phyloP scores from a whole-genome alignment of 1,140 invertebrate species.

The Neotoxoptera formosana region DNA sequence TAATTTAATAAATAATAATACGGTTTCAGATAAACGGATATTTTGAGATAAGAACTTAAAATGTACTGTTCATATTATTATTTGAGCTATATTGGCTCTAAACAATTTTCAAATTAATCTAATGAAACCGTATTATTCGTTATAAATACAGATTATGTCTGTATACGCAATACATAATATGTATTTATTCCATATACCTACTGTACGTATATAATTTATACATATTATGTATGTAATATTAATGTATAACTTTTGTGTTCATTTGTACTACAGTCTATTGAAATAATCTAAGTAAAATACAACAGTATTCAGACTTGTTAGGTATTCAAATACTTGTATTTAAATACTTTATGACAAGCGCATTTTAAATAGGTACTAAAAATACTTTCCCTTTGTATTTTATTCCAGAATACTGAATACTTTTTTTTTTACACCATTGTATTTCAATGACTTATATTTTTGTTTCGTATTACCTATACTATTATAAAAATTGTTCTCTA shows the following conservation, averaged over 20 bases:
- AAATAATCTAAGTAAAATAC: slow-evolving; percentile 5
- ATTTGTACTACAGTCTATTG: neutral
- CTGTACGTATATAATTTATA: neutral
- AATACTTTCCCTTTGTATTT: too few relatives aligned
- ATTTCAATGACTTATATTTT: too few relatives aligned
- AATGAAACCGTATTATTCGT: neutral
- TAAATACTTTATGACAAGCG: too few relatives aligned
- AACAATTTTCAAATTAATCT: neutral
- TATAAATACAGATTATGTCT: neutral
- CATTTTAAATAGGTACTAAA: too few relatives aligned
- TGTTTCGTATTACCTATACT: too few relatives aligned
- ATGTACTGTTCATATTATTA: neutral
- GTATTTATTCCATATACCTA: neutral
- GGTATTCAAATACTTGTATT: too few relatives aligned
- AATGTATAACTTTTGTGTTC: neutral
- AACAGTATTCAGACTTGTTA: neutral
- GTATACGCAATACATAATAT: neutral
- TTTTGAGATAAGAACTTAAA: neutral
- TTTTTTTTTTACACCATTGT: too few relatives aligned
- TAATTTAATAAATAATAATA: neutral
- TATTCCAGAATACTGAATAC: too few relatives aligned
- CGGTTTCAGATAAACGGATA: neutral
- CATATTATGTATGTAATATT: neutral
- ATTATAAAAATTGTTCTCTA: too few relatives aligned
- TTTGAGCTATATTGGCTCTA: neutral